Conservation (phyloP, 1,140 invertebrate species). For the Atta texana region DNA sequence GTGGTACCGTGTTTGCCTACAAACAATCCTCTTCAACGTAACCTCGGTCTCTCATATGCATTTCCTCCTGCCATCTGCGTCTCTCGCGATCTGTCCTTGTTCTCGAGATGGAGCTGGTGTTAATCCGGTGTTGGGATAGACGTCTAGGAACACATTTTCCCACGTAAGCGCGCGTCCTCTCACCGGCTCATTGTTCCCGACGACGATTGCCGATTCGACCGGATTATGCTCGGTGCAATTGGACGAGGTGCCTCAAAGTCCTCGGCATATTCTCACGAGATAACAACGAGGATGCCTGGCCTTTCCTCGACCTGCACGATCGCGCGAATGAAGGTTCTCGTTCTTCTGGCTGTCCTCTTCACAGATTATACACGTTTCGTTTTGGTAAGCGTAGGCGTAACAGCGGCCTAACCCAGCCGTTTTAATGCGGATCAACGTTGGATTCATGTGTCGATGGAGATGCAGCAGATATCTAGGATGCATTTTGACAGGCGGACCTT, state of each 20-base stretch:
- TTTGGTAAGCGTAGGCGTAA: slow-evolving; percentile 69
- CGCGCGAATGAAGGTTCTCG: slow-evolving; percentile 33
- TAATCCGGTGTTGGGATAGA: slow-evolving; percentile 25
- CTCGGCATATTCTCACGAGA: slow-evolving; percentile 47
- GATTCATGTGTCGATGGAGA: slow-evolving; percentile 66
- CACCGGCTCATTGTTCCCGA: slow-evolving; percentile 39
- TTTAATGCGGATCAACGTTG: slow-evolving; percentile 75
- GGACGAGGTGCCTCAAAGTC: slow-evolving; percentile 13
- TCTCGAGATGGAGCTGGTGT: slow-evolving; percentile 31
- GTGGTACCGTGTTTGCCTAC: slow-evolving; percentile 76
- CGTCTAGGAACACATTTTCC: slow-evolving; percentile 60
- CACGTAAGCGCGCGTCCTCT: slow-evolving; percentile 45
- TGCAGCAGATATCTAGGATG: slow-evolving; percentile 67
- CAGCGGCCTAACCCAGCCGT: slow-evolving; percentile 60
- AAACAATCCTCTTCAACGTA: slow-evolving; percentile 79
- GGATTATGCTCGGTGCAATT: slow-evolving; percentile 48
- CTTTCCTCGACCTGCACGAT: slow-evolving; percentile 4
- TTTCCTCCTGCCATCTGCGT: slow-evolving; percentile 62
- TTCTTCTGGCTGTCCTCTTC: slow-evolving; percentile 61
- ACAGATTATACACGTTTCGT: slow-evolving; percentile 71
- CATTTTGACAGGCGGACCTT: slow-evolving; percentile 76
- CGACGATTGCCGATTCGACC: slow-evolving; percentile 57
- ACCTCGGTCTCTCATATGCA: slow-evolving; percentile 65
- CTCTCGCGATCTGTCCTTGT: slow-evolving; percentile 36
- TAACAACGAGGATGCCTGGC: slow-evolving; percentile 44